Evolutionary conservation across 2,888 invertebrate species (phyloP).

Genomic region (Theretra japonica): DNA sequence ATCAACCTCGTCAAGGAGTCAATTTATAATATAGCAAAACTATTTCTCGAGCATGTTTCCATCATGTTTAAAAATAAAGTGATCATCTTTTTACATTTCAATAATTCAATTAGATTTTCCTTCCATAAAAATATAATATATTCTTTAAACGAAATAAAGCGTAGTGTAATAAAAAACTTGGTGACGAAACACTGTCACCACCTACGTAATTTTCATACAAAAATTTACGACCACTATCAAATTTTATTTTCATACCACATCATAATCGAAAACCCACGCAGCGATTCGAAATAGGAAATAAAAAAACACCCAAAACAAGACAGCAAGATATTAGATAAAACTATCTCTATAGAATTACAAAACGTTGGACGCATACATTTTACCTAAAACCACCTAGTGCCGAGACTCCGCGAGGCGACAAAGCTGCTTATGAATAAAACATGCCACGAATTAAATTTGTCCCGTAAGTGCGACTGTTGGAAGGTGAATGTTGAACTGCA

Average conservation of each 20-base stretch:
- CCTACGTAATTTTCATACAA: not conserved
- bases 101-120: too few species aligned
- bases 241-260: conserved; percentile 5
- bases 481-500: not conserved
- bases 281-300: not conserved
- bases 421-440: conserved; percentile 14
- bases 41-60: too few species aligned
- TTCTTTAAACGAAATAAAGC: not conserved
- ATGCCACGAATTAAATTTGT: conserved; percentile 25
- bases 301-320: not conserved
- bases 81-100: too few species aligned
- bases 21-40: too few species aligned
- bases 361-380: not conserved
- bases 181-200: not conserved
- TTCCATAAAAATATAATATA: too few species aligned
- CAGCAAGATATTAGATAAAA: not conserved
- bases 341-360: not conserved
- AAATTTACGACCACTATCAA: not conserved
- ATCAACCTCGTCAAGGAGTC: too few species aligned
- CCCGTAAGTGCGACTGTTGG: conserved; percentile 12
- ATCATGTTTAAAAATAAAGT: too few species aligned
- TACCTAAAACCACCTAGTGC: not conserved
- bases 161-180: not conserved
- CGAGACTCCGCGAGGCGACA: conserved; percentile 5
- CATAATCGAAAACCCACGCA: not conserved